Evolutionary conservation across 2,797 vertebrate species (phyloP).

Genomic region (Diplodus sargus): DNA sequence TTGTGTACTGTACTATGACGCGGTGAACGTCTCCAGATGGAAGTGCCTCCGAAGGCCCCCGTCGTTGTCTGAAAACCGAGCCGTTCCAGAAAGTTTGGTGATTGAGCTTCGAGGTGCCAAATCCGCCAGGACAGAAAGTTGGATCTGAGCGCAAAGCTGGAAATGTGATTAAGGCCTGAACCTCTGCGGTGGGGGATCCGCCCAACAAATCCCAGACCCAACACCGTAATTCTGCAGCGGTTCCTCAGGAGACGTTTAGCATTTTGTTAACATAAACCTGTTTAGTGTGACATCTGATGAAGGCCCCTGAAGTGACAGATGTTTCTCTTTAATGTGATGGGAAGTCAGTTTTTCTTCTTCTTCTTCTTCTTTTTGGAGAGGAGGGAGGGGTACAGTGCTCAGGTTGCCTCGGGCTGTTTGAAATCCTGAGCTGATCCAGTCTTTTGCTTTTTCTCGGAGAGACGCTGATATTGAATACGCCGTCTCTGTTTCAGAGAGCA

Average conservation of each 20-base stretch:
- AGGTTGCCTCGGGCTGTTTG: conserved; percentile 70
- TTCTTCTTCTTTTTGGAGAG: neutral
- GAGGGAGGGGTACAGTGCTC: conserved; percentile 23
- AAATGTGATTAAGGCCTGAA: conserved; percentile 79
- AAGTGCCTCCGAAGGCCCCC: conserved; percentile 32
- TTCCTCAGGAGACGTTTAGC: conserved; percentile 76
- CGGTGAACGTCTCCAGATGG: conserved; percentile 39
- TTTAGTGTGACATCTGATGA: conserved; percentile 80
- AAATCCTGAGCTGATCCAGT: conserved; percentile 63
- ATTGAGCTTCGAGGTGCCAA: conserved; percentile 57
- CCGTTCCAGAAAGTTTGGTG: conserved; percentile 48
- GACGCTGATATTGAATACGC: conserved; percentile 48
- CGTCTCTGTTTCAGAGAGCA: conserved; percentile 49
- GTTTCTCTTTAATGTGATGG: conserved; percentile 77
- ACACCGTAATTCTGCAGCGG: conserved; percentile 58
- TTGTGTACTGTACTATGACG: conserved; percentile 4
- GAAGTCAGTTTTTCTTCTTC: conserved; percentile 44
- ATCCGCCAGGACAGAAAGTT: conserved; percentile 69
- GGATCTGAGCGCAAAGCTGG: conserved; percentile 67
- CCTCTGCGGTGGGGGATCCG: conserved; percentile 64
- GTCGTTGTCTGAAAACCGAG: conserved; percentile 40
- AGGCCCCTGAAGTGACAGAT: conserved; percentile 80
- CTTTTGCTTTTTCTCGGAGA: conserved; percentile 26
- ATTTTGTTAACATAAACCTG: conserved; percentile 82
- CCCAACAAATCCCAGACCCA: conserved; percentile 63